Conservation (phyloP, 1,140 invertebrate species). For the Platyscapa corneri region DNA sequence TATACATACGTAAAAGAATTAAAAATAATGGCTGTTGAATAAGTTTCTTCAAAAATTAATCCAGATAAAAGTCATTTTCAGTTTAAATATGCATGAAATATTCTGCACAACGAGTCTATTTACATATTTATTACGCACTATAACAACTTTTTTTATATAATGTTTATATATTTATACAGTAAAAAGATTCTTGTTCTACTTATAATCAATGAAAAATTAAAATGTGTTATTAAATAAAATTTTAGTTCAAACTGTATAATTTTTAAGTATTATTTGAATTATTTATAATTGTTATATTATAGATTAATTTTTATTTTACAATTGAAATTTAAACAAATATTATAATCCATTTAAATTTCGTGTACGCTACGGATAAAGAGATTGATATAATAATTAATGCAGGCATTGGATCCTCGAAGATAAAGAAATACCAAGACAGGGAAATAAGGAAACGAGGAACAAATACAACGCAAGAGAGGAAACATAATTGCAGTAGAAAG, state of each 20-base stretch:
- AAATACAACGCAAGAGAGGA: not conserved
- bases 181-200: too few relatives aligned
- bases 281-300: not conserved
- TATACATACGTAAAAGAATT: too few relatives aligned
- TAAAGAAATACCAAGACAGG: not conserved
- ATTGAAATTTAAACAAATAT: not conserved
- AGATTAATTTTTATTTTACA: not conserved
- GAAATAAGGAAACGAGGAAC: not conserved
- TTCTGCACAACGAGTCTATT: too few relatives aligned
- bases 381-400: not conserved
- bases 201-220: not conserved
- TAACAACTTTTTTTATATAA: too few relatives aligned
- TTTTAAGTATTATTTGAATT: not conserved
- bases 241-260: not conserved
- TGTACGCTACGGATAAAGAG: not conserved
- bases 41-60: too few relatives aligned
- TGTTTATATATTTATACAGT: too few relatives aligned
- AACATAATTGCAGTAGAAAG: not conserved
- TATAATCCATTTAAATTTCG: not conserved
- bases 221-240: not conserved
- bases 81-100: too few relatives aligned
- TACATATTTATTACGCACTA: too few relatives aligned
- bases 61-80: too few relatives aligned
- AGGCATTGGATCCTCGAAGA: not conserved
- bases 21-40: too few relatives aligned